Base-by-base conservation (phyloP, 2,797 vertebrate genomes). In the Fistularia tabacaria region DNA sequence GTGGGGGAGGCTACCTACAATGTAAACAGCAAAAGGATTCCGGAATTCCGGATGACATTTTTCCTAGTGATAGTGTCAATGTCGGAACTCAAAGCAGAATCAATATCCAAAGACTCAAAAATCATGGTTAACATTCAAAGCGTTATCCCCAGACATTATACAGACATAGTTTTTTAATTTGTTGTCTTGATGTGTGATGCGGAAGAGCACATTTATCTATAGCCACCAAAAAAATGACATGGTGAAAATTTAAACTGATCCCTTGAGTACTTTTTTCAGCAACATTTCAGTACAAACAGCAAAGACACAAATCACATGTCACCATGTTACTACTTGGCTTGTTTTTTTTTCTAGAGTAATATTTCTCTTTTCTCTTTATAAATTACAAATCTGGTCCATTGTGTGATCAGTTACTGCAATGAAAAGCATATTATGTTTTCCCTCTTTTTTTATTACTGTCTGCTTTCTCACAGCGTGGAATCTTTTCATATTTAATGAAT, bases 401-500 rank as follows among this genome's bases (percentile, higher is more conserved):
- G 15, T 62, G 38, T 53, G 25, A 73, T 63, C 11, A 52, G 64
- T 70, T 11, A 14, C 59, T 67, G 38, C 54, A 46, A 70, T 53
- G 38, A 71, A 68, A 74, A 66, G 51, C 61, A 69, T 42, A 59
- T 69, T 7, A 43, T 63, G 1, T 69, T 79, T 74, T 58, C 50
- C 49, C 59, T 65, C 1, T 46, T 54, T 36, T 74, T 70, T 74
- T 73, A 52, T 75, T 66, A 59, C 59, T n/a, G 51, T 77, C 41
- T 66, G 53, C 80, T 57, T 71, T 45, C 73, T 76, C 50, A 73
- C 64, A 65, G 63, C 74, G 66, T 69, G 66, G 80, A 54, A 54
- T 59, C 62, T 72, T 83, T 81, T 79, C 69, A 76, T 85, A 89
- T 87, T 91, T 87, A 85, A 89, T 84, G 45, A 91, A 91, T 88